These are phyloP conservation scores for Lutjanus campechanus DNA, from an alignment of 2,797 vertebrate genomes.

Conservation along the genomic window DNA sequence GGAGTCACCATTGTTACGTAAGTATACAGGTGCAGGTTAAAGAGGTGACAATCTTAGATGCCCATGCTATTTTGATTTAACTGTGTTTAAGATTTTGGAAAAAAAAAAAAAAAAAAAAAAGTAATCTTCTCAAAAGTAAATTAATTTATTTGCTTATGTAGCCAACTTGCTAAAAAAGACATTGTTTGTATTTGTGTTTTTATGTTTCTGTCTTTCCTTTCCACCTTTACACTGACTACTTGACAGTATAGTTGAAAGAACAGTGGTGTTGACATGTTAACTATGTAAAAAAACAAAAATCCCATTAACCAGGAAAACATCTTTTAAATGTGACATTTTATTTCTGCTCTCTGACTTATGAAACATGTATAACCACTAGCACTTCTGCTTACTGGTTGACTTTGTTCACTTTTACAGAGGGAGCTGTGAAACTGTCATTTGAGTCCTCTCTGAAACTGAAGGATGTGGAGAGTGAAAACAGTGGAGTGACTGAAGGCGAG, in stretches of 20 bases:
- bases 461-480: constrained; percentile 89
- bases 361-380: not conserved
- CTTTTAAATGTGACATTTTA: not conserved
- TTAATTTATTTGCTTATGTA: not conserved
- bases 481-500: constrained; percentile 84
- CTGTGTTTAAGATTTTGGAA: not conserved
- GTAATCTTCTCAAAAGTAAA: not conserved
- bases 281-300: not conserved
- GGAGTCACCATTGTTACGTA: constrained; percentile 90
- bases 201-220: not conserved
- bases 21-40: constrained; percentile 74
- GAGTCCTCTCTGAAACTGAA: constrained; percentile 87
- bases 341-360: not conserved
- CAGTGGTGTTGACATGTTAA: not conserved
- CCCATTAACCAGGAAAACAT: not conserved
- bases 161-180: not conserved
- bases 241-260: not conserved
- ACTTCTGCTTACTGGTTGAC: not conserved
- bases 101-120: no score
- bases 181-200: not conserved
- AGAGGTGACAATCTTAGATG: not conserved
- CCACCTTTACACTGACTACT: not conserved
- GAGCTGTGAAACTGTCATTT: constrained; percentile 88
- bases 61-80: not conserved
- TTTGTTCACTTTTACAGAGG: constrained; percentile 81